Evolutionary conservation across 2,797 vertebrate genomes (phyloP), one percentile per base, ranked within the genome.

Genomic region (Amazona finschi): DNA sequence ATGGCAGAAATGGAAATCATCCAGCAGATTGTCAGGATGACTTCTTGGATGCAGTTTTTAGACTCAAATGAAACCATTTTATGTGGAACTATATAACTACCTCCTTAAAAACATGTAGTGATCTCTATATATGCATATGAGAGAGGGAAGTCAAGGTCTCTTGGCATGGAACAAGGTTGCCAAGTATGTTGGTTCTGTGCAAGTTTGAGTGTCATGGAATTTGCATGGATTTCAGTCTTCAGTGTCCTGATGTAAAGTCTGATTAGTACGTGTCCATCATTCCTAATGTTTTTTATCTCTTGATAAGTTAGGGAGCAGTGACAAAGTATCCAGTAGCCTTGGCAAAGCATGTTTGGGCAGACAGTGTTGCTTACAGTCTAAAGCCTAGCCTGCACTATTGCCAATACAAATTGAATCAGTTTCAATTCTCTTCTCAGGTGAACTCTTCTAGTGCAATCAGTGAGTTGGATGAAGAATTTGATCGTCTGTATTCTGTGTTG

Each of bases 401-500:
- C 27, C 11, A 33, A 2, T 69, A 33, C 8, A 50, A 78, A 38
- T 46, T 89, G 12, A 25, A 69, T n/a, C n/a, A 19, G 19, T 89
- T 92, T 89, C 20, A n/a, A 11, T 93, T 85, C 30, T 93, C 6
- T 80, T 96, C 89, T 96, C 96, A 99, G 99, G 97, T 97, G 65
- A 99, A 99, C 96, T 98, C 99, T 76, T 98, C 97, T 64, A 98
- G 97, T 77, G 98, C 98, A 87, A 98, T 98, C 82, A 98, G 98
- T 2, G 99, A 99, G 47, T 94, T 99, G 92, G 99, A 99, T 97
- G 98, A 98, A 95, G 99, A 99, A 95, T 99, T 99, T 95, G 98
- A 98, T 96, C 97, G 98, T 50, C 97, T 99, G 21, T 98, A 98
- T 76, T 97, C 98, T 89, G 82, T 98, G 55, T 65, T 99, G 84